These are phyloP conservation scores for Drosophila melanogaster DNA, from an alignment of 1,140 invertebrate species.

Conservation along the genomic window DNA sequence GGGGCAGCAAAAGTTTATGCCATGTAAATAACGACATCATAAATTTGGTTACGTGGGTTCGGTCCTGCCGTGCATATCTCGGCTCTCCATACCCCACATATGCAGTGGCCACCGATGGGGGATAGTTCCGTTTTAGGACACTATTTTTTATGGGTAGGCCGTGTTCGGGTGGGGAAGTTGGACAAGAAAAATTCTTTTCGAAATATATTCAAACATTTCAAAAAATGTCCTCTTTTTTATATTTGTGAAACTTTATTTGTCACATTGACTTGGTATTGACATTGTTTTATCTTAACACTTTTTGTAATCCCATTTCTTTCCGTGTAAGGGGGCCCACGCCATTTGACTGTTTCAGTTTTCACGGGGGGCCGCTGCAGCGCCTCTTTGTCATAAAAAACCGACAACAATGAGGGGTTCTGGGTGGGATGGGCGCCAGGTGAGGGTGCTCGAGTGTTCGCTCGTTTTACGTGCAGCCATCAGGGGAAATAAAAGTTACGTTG, in stretches of 20 bases:
- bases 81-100: slow-evolving; percentile 35
- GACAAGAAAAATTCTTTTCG: neutral
- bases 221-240: too few species aligned
- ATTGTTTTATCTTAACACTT: too few species aligned
- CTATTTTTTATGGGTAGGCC: slow-evolving; percentile 38
- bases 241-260: too few species aligned
- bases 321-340: slow-evolving; percentile 41
- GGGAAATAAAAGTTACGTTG: slow-evolving; percentile 81
- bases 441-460: slow-evolving; percentile 25
- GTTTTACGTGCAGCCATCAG: slow-evolving; percentile 57
- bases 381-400: slow-evolving; percentile 72
- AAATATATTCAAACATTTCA: neutral
- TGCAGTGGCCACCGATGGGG: slow-evolving; percentile 36
- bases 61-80: slow-evolving; percentile 61
- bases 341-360: slow-evolving; percentile 72
- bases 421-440: slow-evolving; percentile 33
- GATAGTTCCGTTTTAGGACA: slow-evolving; percentile 76
- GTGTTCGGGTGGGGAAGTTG: slow-evolving; percentile 12
- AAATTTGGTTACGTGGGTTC: slow-evolving; percentile 68
- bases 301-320: neutral
- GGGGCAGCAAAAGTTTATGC: slow-evolving; percentile 72
- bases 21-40: slow-evolving; percentile 82
- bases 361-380: slow-evolving; percentile 39
- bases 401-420: slow-evolving; percentile 61
- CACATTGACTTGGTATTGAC: too few species aligned